Base-by-base conservation (phyloP, 2,888 invertebrate genomes). In the Unio pictorum region DNA sequence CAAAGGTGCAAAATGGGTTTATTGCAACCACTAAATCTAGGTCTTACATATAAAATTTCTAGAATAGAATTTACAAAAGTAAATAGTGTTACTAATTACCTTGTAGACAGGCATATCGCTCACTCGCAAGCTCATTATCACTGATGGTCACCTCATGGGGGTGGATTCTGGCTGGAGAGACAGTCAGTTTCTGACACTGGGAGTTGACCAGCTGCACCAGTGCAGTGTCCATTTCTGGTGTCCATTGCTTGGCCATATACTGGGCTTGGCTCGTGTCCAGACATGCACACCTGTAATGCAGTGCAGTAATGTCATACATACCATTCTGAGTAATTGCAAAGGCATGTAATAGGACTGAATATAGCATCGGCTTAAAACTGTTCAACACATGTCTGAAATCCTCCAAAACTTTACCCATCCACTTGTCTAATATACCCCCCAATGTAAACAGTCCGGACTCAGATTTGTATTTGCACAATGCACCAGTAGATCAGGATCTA, bases 91-190 rank as follows among this genome's bases (percentile, higher is more conserved):
- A 15, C 23, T 63, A 15, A 59, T 55, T 63, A 88, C 89, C 87
- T 82, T 88, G 88, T 20, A 89, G 76, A 71, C 81, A 81, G 45
- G 78, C 64, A 71, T 84, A 87, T 59, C 74, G 77, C 58, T 83
- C 81, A 74, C 82, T 85, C 55, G 82, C 75, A 5, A 88, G 78
- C 59, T 87, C 83, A 1, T 80, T 79, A 30, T 85, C 84, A 26
- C 84, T 76, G 26, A 89, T 67, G 64, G 82, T 80, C 26, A 89
- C 78, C 76, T 89, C 89, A 74, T 89, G 89, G 20, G 89, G 86
- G 73, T 89, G 89, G 15, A 89, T 80, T 4, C 87, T 75, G 1
- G 88, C 76, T 4, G 88, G 87, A 0, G 87, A 79, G 6, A 89
- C 81, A 28, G 84, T 85, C 63, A 89, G 77, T 64, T 86, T 84